Conservation (phyloP, 2,888 invertebrate species). For the Phorcus lineatus region DNA sequence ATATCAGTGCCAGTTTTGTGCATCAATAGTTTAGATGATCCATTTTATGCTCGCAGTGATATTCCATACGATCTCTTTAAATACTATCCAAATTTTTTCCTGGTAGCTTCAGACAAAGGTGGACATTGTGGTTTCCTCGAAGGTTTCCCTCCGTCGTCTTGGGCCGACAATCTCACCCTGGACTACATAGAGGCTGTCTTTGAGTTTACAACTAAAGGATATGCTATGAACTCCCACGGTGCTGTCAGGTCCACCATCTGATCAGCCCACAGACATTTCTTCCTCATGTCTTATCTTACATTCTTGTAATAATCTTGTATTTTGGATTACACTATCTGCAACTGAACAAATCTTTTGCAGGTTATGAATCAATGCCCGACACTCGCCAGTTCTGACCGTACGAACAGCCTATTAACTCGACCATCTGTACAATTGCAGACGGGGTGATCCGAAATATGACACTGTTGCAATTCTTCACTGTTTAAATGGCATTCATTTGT, state of each 20-base stretch:
- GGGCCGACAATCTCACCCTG: conserved; percentile 56
- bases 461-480: too few species aligned
- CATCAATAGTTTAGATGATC: conserved; percentile 70
- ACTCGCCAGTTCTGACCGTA: too few species aligned
- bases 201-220: conserved; percentile 48
- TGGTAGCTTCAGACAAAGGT: conserved; percentile 66
- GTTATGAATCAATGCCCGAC: too few species aligned
- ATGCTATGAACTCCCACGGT: conserved; percentile 20
- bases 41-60: conserved; percentile 52
- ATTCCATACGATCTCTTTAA: conserved; percentile 70
- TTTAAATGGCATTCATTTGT: too few species aligned
- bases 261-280: background rate
- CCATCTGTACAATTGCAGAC: too few species aligned
- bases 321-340: too few species aligned
- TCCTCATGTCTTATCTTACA: background rate
- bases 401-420: too few species aligned
- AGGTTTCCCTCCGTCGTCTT: conserved; percentile 47
- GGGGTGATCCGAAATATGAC: too few species aligned
- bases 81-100: conserved; percentile 68
- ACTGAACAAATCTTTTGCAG: too few species aligned
- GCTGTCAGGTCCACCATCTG: conserved; percentile 22
- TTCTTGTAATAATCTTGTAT: too few species aligned
- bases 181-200: conserved; percentile 60
- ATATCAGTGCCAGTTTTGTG: conserved; percentile 70
- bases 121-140: conserved; percentile 73